Evolutionary conservation across 2,888 invertebrate genomes (phyloP).

Genomic region (Ormyrus nitidulus): DNA sequence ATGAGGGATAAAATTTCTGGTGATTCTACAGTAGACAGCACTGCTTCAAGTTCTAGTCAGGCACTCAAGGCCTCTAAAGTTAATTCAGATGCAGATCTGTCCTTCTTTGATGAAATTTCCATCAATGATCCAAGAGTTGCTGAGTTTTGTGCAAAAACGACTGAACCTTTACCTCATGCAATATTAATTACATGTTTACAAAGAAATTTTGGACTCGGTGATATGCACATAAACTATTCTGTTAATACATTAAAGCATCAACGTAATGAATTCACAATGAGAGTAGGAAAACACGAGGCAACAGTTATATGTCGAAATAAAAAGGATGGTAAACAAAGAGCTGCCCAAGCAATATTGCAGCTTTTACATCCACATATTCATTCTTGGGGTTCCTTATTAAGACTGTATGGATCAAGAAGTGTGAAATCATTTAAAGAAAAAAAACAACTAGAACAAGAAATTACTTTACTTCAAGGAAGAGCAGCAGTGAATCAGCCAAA

Average conservation of each 20-base stretch:
- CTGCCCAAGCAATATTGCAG: constrained; percentile 94
- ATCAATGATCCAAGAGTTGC: constrained; percentile 96
- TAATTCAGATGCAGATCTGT: constrained; percentile 72
- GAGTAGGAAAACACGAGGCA: constrained; percentile 93
- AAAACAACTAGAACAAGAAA: constrained; percentile 94
- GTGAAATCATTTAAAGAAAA: constrained; percentile 94
- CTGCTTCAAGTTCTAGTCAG: constrained; percentile 73
- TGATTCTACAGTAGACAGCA: constrained; percentile 77
- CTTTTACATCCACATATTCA: constrained; percentile 95
- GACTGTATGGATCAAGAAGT: constrained; percentile 94
- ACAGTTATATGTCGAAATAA: constrained; percentile 95
- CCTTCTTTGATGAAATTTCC: constrained; percentile 93
- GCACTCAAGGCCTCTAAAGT: constrained; percentile 71
- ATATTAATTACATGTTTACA: constrained; percentile 94
- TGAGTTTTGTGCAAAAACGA: constrained; percentile 96
- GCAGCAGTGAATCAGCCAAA: constrained; percentile 94
- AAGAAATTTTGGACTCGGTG: constrained; percentile 93
- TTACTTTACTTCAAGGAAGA: constrained; percentile 91
- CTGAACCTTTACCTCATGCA: constrained; percentile 96
- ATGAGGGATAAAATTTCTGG: constrained; percentile 88
- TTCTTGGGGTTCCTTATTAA: constrained; percentile 95
- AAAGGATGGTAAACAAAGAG: constrained; percentile 96
- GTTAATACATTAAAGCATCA: constrained; percentile 92
- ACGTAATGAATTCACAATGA: constrained; percentile 95
- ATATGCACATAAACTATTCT: constrained; percentile 91